Conservation (phyloP, 2,797 vertebrate species). For the Schizopygopsis malacanthus region DNA sequence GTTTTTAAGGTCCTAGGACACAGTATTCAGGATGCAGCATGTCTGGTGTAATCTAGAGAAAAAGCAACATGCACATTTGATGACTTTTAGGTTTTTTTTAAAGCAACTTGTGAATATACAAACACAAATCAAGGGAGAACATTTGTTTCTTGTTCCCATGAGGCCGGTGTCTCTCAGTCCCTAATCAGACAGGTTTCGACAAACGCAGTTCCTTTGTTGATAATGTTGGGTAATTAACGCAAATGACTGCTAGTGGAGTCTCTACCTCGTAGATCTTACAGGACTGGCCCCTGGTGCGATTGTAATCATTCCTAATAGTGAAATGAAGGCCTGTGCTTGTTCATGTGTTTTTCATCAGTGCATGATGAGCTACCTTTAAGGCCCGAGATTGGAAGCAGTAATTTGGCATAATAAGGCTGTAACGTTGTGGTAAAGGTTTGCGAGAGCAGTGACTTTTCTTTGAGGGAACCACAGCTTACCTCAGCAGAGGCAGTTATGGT, state of each 20-base stretch:
- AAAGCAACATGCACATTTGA: slow-evolving; percentile 42
- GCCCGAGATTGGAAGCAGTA: slow-evolving; percentile 71
- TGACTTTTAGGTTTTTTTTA: slow-evolving; percentile 25
- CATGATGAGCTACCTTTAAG: slow-evolving; percentile 77
- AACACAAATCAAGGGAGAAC: slow-evolving; percentile 51
- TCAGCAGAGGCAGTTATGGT: slow-evolving; percentile 58
- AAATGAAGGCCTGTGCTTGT: slow-evolving; percentile 77
- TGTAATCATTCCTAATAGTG: slow-evolving; percentile 79
- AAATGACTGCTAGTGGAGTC: slow-evolving; percentile 72
- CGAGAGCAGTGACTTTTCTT: slow-evolving; percentile 61
- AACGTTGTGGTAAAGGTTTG: slow-evolving; percentile 64
- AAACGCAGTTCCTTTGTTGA: slow-evolving; percentile 62
- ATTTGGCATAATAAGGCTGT: slow-evolving; percentile 69
- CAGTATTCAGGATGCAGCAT: slow-evolving; percentile 44
- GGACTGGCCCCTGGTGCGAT: slow-evolving; percentile 69
- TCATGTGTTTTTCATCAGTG: slow-evolving; percentile 77
- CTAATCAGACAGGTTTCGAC: slow-evolving; percentile 54
- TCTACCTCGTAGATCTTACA: slow-evolving; percentile 33
- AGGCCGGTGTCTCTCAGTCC: slow-evolving; percentile 62
- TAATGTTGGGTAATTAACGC: slow-evolving; percentile 79
- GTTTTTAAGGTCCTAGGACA: slow-evolving; percentile 46
- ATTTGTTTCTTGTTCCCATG: slow-evolving; percentile 47
- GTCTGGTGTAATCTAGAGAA: slow-evolving; percentile 50
- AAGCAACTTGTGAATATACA: slow-evolving; percentile 44
- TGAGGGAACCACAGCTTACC: slow-evolving; percentile 59